A percentile compares a stretch with the other conserved stretches of the same genome.
These are phyloP conservation scores for Melinaea marsaeus DNA, from an alignment of 2,888 invertebrate genomes.

Conservation along the genomic window DNA sequence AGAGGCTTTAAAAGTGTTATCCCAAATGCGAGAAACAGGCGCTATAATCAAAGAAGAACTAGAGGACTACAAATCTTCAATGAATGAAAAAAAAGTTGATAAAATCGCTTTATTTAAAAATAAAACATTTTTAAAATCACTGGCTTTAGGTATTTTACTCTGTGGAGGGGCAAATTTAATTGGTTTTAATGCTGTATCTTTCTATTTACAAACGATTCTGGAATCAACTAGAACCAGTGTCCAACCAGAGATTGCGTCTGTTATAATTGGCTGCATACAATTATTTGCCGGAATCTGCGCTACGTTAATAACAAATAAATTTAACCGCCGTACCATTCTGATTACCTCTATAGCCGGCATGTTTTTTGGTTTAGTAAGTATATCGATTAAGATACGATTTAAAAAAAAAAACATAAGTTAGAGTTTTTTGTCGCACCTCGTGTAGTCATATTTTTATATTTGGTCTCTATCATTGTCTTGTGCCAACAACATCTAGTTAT, in stretches of 20 bases:
- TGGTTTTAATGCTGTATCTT: conserved; percentile 52
- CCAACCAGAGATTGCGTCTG: conserved; percentile 49
- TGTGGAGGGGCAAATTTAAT: conserved; percentile 39
- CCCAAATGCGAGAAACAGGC: conserved; percentile 50
- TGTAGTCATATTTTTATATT: too few species aligned
- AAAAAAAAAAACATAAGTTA: too few species aligned
- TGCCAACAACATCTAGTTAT: too few species aligned
- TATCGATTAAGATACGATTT: background rate
- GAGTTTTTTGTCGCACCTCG: too few species aligned
- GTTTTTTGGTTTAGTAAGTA: conserved; percentile 45
- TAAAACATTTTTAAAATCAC: conserved; percentile 39
- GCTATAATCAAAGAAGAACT: conserved; percentile 46
- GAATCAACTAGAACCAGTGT: conserved; percentile 51
- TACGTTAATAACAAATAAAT: conserved; percentile 42
- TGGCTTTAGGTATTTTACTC: conserved; percentile 37
- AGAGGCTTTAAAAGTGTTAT: conserved; percentile 48
- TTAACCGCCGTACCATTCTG: conserved; percentile 47
- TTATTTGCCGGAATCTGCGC: conserved; percentile 48
- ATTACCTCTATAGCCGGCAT: conserved; percentile 37
- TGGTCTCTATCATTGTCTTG: too few species aligned
- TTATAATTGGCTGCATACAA: conserved; percentile 52
- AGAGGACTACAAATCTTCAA: conserved; percentile 43
- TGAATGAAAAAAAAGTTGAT: conserved; percentile 28
- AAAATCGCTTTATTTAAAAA: conserved; percentile 36
- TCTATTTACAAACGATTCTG: conserved; percentile 56